A percentile compares a stretch with the other conserved stretches of the same genome.
Evolutionary conservation across 2,888 invertebrate genomes (phyloP).

Genomic region (Spatulosminthurus flaviceps): DNA sequence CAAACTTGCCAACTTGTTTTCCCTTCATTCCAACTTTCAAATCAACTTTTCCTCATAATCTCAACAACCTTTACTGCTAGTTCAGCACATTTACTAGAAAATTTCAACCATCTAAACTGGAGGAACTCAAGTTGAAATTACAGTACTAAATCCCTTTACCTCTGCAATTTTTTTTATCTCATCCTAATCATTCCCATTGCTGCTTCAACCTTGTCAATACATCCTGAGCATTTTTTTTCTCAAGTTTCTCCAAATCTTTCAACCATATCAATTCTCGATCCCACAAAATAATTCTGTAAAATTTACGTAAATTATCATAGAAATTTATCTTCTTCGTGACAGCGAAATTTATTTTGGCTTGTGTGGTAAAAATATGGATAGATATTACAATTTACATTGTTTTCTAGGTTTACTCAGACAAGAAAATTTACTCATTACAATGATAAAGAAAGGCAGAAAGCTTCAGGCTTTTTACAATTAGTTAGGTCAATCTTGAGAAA

Average conservation of each 20-base stretch:
- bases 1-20: background rate
- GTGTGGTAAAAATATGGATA: too few species aligned
- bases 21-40: background rate
- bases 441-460: too few species aligned
- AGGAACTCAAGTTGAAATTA: background rate
- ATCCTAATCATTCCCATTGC: background rate
- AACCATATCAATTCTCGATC: too few species aligned
- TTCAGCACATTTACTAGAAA: background rate
- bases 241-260: background rate
- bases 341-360: too few species aligned
- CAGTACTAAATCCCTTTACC: background rate
- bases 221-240: background rate
- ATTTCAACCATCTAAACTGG: background rate
- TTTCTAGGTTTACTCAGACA: too few species aligned
- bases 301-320: too few species aligned
- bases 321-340: too few species aligned
- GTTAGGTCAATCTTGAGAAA: too few species aligned
- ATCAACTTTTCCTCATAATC: slow-evolving; percentile 8
- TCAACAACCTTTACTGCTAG: slow-evolving; percentile 7
- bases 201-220: background rate
- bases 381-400: too few species aligned
- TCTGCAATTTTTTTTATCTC: background rate
- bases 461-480: too few species aligned
- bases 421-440: too few species aligned
- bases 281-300: too few species aligned